phyloP scores from a whole-genome alignment of 2,888 invertebrate species.

The Synanthedon formicaeformis region DNA sequence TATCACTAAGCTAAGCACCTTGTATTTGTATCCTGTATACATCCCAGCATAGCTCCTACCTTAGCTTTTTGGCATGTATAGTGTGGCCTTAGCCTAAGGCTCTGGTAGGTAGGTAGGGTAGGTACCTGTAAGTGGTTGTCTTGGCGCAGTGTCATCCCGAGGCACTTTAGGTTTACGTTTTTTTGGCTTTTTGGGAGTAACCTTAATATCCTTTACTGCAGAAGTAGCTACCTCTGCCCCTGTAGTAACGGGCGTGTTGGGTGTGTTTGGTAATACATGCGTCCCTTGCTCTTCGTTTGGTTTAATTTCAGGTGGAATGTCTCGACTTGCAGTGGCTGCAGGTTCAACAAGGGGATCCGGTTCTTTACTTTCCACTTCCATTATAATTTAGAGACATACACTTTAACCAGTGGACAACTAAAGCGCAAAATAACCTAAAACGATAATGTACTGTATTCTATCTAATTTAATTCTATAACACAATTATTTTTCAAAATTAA shows the following conservation, averaged over 20 bases:
- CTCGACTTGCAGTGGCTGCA: not conserved
- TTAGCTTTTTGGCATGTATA: too few relatives aligned
- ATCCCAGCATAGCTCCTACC: too few relatives aligned
- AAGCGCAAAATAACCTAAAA: too few relatives aligned
- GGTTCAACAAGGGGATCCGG: not conserved
- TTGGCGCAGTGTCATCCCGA: constrained; percentile 78
- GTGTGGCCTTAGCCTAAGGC: too few relatives aligned
- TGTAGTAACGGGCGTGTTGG: constrained; percentile 1
- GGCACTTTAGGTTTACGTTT: constrained; percentile 78
- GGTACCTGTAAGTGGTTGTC: constrained; percentile 78
- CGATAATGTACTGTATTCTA: too few relatives aligned
- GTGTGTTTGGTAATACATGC: not conserved
- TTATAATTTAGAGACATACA: not conserved
- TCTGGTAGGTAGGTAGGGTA: too few relatives aligned
- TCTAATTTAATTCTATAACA: too few relatives aligned
- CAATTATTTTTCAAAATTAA: too few relatives aligned
- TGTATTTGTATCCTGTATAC: too few relatives aligned
- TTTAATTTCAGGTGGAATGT: not conserved
- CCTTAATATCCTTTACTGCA: constrained; percentile 29
- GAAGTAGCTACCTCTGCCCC: constrained; percentile 4
- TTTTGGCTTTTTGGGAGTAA: constrained; percentile 62
- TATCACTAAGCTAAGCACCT: too few relatives aligned
- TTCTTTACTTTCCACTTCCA: not conserved
- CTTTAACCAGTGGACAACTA: not conserved
- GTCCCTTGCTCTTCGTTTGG: constrained; percentile 2